These are phyloP conservation scores for Thermophis baileyi DNA, from an alignment of 2,113 vertebrate species.

Conservation along the genomic window DNA sequence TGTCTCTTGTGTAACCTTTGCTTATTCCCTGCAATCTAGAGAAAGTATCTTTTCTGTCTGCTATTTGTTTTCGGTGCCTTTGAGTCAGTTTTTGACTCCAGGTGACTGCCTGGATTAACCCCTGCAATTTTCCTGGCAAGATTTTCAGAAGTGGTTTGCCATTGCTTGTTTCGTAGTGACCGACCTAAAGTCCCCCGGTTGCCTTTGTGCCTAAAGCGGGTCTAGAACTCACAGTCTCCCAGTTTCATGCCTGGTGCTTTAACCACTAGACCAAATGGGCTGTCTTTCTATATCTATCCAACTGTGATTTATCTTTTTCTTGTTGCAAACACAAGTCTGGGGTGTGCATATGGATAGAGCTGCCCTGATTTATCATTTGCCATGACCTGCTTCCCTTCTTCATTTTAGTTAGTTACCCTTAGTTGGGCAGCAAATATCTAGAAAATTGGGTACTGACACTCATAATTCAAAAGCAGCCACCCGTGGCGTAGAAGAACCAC, in stretches of 20 bases:
- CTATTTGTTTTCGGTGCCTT: not conserved
- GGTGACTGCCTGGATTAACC: not conserved
- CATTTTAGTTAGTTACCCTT: not conserved
- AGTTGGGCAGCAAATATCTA: not conserved
- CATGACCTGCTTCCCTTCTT: not conserved
- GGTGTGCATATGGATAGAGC: not conserved
- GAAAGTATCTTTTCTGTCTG: not conserved
- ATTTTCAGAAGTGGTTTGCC: not conserved
- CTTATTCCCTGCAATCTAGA: not conserved
- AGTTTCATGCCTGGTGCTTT: not conserved
- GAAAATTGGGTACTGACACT: not conserved
- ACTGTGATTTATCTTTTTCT: not conserved
- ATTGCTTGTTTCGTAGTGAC: not conserved
- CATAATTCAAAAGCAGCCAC: not conserved
- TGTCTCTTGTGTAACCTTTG: not conserved
- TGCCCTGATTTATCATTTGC: not conserved
- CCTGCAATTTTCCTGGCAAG: not conserved
- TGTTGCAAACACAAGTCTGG: not conserved
- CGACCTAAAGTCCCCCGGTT: not conserved
- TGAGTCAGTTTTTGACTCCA: not conserved
- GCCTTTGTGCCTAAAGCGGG: not conserved
- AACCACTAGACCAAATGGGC: not conserved
- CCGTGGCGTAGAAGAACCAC: not conserved
- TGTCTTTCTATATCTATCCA: not conserved
- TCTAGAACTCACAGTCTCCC: not conserved